phyloP scores from a whole-genome alignment of 1,140 invertebrate genomes.

The Centruroides sculpturatus region DNA sequence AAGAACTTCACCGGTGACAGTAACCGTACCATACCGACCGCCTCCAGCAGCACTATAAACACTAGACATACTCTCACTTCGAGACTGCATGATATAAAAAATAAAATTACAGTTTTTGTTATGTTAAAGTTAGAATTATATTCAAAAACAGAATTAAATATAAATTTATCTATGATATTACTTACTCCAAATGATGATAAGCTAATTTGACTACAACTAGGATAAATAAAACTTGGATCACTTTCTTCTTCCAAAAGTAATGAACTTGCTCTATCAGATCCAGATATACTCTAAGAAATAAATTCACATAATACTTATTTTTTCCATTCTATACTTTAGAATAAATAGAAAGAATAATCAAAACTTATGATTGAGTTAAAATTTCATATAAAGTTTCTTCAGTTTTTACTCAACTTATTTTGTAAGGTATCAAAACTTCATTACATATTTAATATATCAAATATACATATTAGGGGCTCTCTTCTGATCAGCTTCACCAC shows the following conservation, averaged over 20 bases:
- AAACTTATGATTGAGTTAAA: no score
- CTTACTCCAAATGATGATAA: constrained; percentile 42
- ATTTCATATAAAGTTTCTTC: no score
- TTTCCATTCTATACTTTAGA: no score
- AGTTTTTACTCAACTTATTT: no score
- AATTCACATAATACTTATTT: constrained; percentile 4
- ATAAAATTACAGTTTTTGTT: neutral
- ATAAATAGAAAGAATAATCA: no score
- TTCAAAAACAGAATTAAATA: neutral
- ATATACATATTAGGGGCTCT: no score
- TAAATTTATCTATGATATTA: constrained; percentile 17
- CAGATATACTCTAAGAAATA: constrained; percentile 11
- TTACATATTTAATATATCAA: no score
- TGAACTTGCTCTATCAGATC: constrained; percentile 4
- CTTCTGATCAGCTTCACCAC: no score
- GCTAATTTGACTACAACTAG: constrained; percentile 27
- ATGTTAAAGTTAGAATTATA: neutral
- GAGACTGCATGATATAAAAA: constrained; percentile 18
- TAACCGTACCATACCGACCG: constrained; percentile 70
- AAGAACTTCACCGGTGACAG: constrained; percentile 76
- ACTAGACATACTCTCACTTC: constrained; percentile 83
- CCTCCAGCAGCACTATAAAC: constrained; percentile 86
- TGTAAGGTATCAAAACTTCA: no score
- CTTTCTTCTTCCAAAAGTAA: constrained; percentile 41
- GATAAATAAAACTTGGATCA: constrained; percentile 42